Evolutionary conservation across 2,888 invertebrate species (phyloP).

Genomic region (Plagodis pulveraria): DNA sequence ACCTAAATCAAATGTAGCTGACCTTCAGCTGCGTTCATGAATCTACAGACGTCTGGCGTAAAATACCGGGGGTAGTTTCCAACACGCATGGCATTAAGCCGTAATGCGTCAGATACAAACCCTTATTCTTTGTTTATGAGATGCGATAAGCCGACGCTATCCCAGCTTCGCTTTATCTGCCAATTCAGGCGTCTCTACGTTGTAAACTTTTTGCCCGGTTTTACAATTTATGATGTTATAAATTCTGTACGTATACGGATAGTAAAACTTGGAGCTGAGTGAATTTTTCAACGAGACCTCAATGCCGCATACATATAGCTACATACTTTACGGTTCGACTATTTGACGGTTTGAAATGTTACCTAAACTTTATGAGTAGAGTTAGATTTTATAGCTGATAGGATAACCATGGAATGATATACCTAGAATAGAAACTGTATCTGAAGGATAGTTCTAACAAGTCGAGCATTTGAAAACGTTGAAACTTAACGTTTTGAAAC

Average conservation of each 20-base stretch:
- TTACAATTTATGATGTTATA: constrained; percentile 75
- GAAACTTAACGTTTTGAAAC: too few species aligned
- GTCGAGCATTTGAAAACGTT: too few species aligned
- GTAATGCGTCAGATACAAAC: constrained; percentile 17
- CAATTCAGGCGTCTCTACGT: constrained; percentile 61
- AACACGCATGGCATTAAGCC: constrained; percentile 21
- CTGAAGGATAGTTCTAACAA: too few species aligned
- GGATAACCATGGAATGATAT: too few species aligned
- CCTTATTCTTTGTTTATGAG: constrained; percentile 49
- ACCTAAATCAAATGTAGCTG: constrained; percentile 28
- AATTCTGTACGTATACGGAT: constrained; percentile 73
- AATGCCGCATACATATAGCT: constrained; percentile 44
- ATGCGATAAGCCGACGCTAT: constrained; percentile 57
- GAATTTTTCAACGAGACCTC: constrained; percentile 71
- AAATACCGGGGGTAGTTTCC: constrained; percentile 24
- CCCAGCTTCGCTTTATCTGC: constrained; percentile 59
- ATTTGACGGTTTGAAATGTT: too few species aligned
- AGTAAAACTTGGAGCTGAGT: constrained; percentile 71
- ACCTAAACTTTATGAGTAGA: too few species aligned
- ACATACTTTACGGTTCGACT: neutral
- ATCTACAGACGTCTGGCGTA: constrained; percentile 27
- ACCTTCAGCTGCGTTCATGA: constrained; percentile 21
- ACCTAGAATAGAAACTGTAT: too few species aligned
- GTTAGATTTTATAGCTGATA: too few species aligned
- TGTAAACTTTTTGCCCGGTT: constrained; percentile 72